phyloP scores from a whole-genome alignment of 2,797 vertebrate species.

The Columba guinea region DNA sequence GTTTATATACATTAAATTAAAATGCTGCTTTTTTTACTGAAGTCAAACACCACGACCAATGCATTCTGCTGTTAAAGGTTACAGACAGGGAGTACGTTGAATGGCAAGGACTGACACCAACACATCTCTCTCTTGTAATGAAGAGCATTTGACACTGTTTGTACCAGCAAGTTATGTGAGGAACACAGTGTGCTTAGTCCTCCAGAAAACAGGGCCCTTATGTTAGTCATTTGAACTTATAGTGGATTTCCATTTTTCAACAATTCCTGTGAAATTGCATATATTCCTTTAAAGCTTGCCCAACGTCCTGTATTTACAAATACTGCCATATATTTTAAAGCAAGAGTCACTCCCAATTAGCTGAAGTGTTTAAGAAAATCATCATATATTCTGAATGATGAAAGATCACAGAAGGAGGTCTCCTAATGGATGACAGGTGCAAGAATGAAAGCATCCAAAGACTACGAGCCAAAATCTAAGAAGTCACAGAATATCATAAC shows the following conservation, averaged over 20 bases:
- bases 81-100: not conserved
- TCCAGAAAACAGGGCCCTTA: not conserved
- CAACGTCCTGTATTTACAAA: constrained; percentile 58
- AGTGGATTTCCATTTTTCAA: constrained; percentile 22
- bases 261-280: constrained; percentile 54
- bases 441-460: constrained; percentile 78
- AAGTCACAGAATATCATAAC: constrained; percentile 65
- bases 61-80: not conserved
- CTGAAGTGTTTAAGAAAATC: constrained; percentile 79
- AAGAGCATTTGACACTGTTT: not conserved
- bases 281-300: constrained; percentile 56
- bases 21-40: not conserved
- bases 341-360: constrained; percentile 81
- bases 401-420: constrained; percentile 88
- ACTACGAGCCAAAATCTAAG: constrained; percentile 80
- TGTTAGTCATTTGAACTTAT: not conserved
- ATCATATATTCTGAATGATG: constrained; percentile 91
- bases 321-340: constrained; percentile 68
- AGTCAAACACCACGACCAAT: not conserved
- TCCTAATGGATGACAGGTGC: constrained; percentile 90
- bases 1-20: not conserved
- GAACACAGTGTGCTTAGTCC: not conserved
- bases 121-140: not conserved
- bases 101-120: not conserved
- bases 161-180: not conserved